These are phyloP conservation scores for Peromyscus polionotus DNA, from an alignment of 2,113 vertebrate species.

Conservation along the genomic window DNA sequence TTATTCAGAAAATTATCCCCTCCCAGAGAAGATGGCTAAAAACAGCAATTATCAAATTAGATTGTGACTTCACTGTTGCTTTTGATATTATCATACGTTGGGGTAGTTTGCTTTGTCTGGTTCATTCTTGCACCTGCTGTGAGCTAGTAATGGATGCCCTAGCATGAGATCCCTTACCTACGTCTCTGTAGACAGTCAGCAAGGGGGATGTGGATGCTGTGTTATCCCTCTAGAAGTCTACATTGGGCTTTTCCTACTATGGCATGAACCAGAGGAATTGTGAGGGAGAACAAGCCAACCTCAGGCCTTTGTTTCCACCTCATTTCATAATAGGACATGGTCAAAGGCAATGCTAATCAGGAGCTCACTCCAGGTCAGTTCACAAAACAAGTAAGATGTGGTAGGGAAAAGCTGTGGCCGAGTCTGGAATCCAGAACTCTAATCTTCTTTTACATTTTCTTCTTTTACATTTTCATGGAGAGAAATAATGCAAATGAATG, in stretches of 20 bases:
- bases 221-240: neutral
- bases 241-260: neutral
- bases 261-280: accelerated
- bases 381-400: neutral
- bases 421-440: neutral
- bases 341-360: neutral
- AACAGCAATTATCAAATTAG: neutral
- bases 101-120: neutral
- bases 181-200: neutral
- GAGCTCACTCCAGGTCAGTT: neutral
- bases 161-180: accelerated
- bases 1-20: neutral
- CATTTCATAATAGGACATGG: neutral
- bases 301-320: neutral
- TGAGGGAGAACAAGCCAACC: neutral
- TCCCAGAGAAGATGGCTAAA: neutral
- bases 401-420: accelerated
- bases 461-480: neutral
- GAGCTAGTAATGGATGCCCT: no score
- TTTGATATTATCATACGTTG: neutral
- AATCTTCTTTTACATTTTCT: neutral
- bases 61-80: neutral
- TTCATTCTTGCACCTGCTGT: neutral
- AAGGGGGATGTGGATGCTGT: accelerated
- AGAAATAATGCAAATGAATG: neutral